Base-by-base conservation (phyloP, 2,113 vertebrate genomes). In the Parus major region DNA sequence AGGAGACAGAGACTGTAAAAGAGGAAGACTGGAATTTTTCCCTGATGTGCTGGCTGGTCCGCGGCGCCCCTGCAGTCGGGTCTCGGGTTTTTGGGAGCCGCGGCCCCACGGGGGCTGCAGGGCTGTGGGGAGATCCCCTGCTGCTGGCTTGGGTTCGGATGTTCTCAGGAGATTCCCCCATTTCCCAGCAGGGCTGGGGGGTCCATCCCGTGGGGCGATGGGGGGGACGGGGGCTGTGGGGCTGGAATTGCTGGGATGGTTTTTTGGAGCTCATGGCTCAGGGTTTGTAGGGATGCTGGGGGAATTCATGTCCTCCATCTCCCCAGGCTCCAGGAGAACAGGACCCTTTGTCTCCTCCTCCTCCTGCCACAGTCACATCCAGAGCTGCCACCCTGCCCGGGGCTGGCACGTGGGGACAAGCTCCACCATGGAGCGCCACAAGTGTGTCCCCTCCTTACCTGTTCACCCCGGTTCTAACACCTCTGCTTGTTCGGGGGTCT, bases 21-120 rank as follows among this genome's bases (percentile, higher is more conserved):
- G 93, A 98, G 98, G 98, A 99, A 99, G 98, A 98, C 98, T 98
- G 96, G 81, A 96, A 85, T 94, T 97, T 98, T 97, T 98, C 96
- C 96, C 96, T 96, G 96, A 96, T 96, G 90, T 89, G 87, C 82
- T 82, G 79, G 68, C 93, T 83, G 52, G 79, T 89, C 93, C 47
- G 49, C 15, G 61, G 88, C 28, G 63, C 60, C 29, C 69, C 92
- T 60, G 91, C 88, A 57, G 82, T 13, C 33, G 79, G 70, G 76
- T 24, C 83, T 80, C 2, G 31, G 68, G 46, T 11, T 71, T 77
- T 28, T 1, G 28, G 95, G 91, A 56, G 86, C 78, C 5, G 4
- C 9, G 3, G 66, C 47, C 53, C 29, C 4, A 18, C 16, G 21
- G 83, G 59, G 60, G 79, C 79, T 90, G 78, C 70, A 27, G 75